A percentile compares a stretch with the other conserved stretches of the same genome.
Evolutionary conservation across 2,113 vertebrate genomes (phyloP).

Genomic region (Petrocephalus microphthalmus): DNA sequence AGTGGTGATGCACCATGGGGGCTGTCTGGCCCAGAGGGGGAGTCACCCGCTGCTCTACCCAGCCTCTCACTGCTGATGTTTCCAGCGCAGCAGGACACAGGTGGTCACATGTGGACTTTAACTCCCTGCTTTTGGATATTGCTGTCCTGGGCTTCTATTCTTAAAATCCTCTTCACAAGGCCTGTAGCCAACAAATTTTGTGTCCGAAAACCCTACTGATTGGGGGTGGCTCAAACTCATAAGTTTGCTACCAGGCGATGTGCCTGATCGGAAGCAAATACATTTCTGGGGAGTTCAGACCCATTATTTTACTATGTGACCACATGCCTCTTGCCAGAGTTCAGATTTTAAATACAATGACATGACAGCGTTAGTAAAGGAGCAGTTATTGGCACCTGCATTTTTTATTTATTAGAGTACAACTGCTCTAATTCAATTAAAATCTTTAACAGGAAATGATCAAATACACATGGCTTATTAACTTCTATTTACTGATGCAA

Average conservation of each 20-base stretch:
- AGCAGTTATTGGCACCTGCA: background rate
- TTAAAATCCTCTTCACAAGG: background rate
- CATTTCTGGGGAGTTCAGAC: background rate
- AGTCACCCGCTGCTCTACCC: slow-evolving; percentile 83
- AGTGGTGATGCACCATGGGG: slow-evolving; percentile 96
- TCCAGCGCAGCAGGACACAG: slow-evolving; percentile 69
- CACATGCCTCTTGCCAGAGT: background rate
- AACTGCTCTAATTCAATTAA: background rate
- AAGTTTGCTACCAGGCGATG: background rate
- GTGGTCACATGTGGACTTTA: background rate
- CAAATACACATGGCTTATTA: background rate
- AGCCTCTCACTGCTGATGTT: slow-evolving; percentile 78
- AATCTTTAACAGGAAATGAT: background rate
- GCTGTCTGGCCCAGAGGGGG: slow-evolving; percentile 91
- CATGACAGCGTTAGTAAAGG: background rate
- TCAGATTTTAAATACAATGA: background rate
- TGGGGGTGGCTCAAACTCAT: background rate
- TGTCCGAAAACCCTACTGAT: background rate
- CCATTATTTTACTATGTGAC: background rate
- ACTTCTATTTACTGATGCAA: background rate
- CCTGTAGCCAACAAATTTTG: background rate
- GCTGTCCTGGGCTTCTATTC: background rate
- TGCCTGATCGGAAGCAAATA: background rate
- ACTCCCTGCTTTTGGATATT: background rate
- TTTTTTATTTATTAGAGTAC: background rate